phyloP scores from a whole-genome alignment of 92 coral and sea anemone species.

The Porites rus region DNA sequence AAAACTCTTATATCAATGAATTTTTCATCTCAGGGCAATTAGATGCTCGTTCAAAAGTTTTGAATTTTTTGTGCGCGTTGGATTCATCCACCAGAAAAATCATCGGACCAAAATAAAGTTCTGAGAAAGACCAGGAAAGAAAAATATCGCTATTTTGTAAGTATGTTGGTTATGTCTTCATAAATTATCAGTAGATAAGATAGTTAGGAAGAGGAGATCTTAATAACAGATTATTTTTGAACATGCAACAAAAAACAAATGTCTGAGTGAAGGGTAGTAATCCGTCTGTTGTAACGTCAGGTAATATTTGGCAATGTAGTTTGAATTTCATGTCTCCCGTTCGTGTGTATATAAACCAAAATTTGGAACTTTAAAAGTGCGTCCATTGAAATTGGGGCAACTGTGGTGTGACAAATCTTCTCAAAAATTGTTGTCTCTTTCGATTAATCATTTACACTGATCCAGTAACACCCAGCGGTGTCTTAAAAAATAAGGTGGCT shows the following conservation, averaged over 20 bases:
- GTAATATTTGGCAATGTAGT: background rate
- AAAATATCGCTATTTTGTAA: background rate
- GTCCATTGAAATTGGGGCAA: no score
- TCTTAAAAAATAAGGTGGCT: no score
- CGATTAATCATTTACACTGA: no score
- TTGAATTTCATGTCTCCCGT: no score
- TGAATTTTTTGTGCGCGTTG: background rate
- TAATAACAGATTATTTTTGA: background rate
- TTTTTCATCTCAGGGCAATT: constrained; percentile 22
- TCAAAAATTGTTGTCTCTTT: no score
- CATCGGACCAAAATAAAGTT: background rate
- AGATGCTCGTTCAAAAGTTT: background rate
- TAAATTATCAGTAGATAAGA: background rate
- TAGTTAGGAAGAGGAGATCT: background rate
- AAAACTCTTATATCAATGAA: background rate
- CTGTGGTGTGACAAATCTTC: no score
- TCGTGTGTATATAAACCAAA: no score
- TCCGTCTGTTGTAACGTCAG: background rate
- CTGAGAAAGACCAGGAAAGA: background rate
- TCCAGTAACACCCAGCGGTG: no score
- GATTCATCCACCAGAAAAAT: background rate
- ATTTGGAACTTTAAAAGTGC: no score
- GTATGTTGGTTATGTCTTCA: background rate
- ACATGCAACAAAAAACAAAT: background rate
- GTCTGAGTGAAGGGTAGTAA: no score